Evolutionary conservation across 1,140 invertebrate species (phyloP).

Genomic region (Aphis gossypii): DNA sequence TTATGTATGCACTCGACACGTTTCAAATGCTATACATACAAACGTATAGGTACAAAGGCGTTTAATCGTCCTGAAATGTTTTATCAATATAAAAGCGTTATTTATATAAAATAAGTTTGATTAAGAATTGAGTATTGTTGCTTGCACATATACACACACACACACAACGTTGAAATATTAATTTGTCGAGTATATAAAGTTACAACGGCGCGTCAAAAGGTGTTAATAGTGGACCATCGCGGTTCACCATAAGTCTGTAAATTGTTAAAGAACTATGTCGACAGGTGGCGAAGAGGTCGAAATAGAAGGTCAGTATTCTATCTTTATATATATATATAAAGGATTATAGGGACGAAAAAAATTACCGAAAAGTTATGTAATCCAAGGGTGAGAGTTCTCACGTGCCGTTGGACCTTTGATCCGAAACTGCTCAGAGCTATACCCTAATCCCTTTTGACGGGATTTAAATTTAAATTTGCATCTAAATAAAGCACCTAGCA

Average conservation of each 20-base stretch:
- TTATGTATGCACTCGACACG: neutral
- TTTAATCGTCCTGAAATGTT: neutral
- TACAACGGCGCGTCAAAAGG: neutral
- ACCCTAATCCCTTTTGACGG: slow-evolving; percentile 27
- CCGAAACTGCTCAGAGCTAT: slow-evolving; percentile 17
- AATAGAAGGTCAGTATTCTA: neutral
- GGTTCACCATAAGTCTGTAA: neutral
- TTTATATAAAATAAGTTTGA: neutral
- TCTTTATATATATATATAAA: neutral
- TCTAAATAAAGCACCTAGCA: neutral
- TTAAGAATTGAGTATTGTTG: neutral
- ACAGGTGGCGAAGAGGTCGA: neutral
- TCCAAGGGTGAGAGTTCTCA: slow-evolving; percentile 23
- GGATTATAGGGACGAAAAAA: neutral
- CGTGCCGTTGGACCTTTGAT: slow-evolving; percentile 3
- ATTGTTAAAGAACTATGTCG: neutral
- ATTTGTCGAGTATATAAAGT: neutral
- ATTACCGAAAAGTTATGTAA: slow-evolving; percentile 17
- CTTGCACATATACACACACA: neutral
- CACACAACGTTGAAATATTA: neutral
- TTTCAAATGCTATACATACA: neutral
- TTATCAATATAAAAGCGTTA: neutral
- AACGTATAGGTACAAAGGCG: neutral
- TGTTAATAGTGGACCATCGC: neutral
- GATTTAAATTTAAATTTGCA: slow-evolving; percentile 39